These are phyloP conservation scores for Pseudoips prasinana DNA, from an alignment of 2,888 invertebrate species.

Conservation along the genomic window DNA sequence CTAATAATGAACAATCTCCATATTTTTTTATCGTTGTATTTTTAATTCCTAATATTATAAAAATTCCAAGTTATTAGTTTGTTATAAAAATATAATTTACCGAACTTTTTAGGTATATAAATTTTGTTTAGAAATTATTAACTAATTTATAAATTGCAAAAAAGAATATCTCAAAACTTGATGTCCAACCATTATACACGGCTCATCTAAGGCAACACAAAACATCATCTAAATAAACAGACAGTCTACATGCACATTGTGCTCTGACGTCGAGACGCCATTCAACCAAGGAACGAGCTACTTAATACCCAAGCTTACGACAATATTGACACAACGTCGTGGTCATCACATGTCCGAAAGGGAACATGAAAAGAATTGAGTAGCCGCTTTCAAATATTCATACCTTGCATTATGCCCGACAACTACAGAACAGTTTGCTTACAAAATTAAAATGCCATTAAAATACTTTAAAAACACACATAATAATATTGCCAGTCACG, in stretches of 20 bases:
- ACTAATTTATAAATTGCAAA: too few relatives aligned
- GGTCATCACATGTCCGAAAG: slow-evolving; percentile 73
- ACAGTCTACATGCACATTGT: slow-evolving; percentile 39
- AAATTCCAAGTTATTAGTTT: too few relatives aligned
- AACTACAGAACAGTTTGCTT: slow-evolving; percentile 10
- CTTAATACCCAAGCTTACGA: slow-evolving; percentile 67
- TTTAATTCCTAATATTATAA: too few relatives aligned
- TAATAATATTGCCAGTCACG: slow-evolving; percentile 24
- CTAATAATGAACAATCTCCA: too few relatives aligned
- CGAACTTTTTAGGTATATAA: too few relatives aligned
- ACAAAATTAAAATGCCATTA: slow-evolving; percentile 3
- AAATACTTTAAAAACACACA: neutral
- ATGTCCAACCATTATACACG: slow-evolving; percentile 3
- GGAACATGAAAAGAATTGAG: slow-evolving; percentile 50
- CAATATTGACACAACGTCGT: slow-evolving; percentile 68
- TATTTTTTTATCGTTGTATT: too few relatives aligned
- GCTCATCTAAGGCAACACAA: slow-evolving; percentile 21
- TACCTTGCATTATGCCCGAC: slow-evolving; percentile 8
- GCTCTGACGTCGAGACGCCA: slow-evolving; percentile 52
- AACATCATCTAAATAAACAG: slow-evolving; percentile 52
- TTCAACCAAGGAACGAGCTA: slow-evolving; percentile 69
- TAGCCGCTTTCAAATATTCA: slow-evolving; percentile 55
- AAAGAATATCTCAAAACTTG: too few relatives aligned
- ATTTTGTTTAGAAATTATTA: too few relatives aligned
- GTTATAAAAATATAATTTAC: too few relatives aligned